These are phyloP conservation scores for Ammodramus savannarum DNA, from an alignment of 2,113 vertebrate species.

Conservation along the genomic window DNA sequence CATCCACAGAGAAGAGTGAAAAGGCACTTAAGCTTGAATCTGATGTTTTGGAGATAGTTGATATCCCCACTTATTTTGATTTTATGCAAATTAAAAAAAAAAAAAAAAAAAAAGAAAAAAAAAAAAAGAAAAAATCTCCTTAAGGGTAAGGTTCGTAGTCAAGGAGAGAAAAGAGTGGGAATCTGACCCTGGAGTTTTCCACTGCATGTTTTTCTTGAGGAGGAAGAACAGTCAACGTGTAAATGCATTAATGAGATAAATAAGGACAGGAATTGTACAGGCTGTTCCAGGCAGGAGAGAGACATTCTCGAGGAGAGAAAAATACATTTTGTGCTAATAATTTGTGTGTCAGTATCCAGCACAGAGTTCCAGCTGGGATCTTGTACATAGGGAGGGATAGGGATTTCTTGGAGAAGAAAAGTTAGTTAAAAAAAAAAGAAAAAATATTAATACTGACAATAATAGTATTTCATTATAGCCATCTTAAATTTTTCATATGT, in stretches of 20 bases:
- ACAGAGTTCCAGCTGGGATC: neutral
- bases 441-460: neutral
- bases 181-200: neutral
- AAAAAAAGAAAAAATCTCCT: neutral
- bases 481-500: neutral
- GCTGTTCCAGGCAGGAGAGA: constrained; percentile 10
- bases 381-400: neutral
- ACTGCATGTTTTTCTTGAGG: neutral
- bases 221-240: neutral
- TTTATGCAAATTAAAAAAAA: neutral
- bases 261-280: neutral
- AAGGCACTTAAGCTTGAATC: neutral
- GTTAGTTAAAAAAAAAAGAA: neutral
- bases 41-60: neutral
- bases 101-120: neutral
- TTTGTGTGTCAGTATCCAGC: neutral
- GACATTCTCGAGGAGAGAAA: neutral
- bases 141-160: neutral
- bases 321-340: neutral
- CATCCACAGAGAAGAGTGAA: neutral
- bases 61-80: neutral
- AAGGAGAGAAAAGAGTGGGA: neutral
- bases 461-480: neutral
- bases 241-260: constrained; percentile 29
- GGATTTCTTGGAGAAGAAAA: neutral